Conservation (phyloP, 2,113 vertebrate genomes). For the Pleuronectes platessa region DNA sequence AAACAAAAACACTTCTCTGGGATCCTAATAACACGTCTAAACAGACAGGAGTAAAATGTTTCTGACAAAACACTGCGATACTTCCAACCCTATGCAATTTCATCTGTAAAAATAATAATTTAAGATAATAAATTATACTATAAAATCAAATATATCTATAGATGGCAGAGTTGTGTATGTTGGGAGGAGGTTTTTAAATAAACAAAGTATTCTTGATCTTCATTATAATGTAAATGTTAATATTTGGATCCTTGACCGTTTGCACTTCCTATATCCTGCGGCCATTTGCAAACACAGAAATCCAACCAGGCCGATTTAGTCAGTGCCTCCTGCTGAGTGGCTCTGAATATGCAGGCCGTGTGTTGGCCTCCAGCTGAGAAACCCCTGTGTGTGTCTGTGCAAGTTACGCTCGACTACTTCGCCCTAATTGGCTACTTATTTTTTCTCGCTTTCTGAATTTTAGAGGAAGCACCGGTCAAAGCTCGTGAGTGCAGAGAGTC, state of each 20-base stretch:
- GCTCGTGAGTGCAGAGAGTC: neutral
- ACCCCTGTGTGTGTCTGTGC: slow-evolving; percentile 16
- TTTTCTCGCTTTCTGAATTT: slow-evolving; percentile 18
- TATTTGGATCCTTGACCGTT: neutral
- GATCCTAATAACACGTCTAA: too few species aligned
- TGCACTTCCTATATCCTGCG: neutral
- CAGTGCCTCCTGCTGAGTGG: slow-evolving; percentile 37
- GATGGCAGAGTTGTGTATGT: too few species aligned
- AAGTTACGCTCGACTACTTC: slow-evolving; percentile 20
- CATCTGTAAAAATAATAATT: too few species aligned
- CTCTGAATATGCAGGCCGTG: slow-evolving; percentile 31
- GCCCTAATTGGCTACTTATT: slow-evolving; percentile 18
- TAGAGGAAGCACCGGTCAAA: slow-evolving; percentile 5
- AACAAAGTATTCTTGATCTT: neutral
- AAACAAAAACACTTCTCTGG: too few species aligned
- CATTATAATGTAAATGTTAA: neutral
- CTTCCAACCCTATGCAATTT: too few species aligned
- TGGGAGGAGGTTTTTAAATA: too few species aligned
- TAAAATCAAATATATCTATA: too few species aligned
- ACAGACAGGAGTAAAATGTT: too few species aligned
- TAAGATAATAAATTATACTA: too few species aligned
- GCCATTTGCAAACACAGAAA: slow-evolving; percentile 2
- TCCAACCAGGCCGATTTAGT: neutral
- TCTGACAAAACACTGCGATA: too few species aligned
- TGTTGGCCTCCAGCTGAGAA: slow-evolving; percentile 43